These are phyloP conservation scores for Hyposmocoma kahamanoa DNA, from an alignment of 1,140 invertebrate species.

Conservation along the genomic window DNA sequence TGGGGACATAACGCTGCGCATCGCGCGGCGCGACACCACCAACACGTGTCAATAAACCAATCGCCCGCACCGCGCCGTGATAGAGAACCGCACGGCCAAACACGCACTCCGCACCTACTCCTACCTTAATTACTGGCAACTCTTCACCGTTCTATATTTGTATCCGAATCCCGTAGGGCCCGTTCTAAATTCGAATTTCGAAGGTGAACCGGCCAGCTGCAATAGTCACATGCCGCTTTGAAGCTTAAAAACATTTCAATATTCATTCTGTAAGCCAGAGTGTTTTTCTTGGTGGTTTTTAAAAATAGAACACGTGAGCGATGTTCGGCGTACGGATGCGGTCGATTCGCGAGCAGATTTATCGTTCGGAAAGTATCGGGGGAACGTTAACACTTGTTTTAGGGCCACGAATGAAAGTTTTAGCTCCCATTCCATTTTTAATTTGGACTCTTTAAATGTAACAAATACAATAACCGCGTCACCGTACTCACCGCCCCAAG, in stretches of 20 bases:
- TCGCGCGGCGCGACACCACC: slow-evolving; percentile 19
- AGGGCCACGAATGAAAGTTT: slow-evolving; percentile 58
- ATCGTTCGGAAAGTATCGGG: slow-evolving; percentile 36
- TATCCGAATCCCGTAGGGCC: slow-evolving; percentile 30
- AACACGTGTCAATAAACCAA: slow-evolving; percentile 65
- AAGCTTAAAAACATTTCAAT: slow-evolving; percentile 36
- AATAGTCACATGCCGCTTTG: slow-evolving; percentile 13
- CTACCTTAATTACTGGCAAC: slow-evolving; percentile 47
- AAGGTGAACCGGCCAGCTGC: slow-evolving; percentile 24
- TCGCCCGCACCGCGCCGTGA: slow-evolving; percentile 28
- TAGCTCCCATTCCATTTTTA: slow-evolving; percentile 50
- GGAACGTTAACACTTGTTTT: slow-evolving; percentile 45
- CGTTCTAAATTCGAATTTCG: slow-evolving; percentile 40
- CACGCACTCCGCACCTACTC: slow-evolving; percentile 13
- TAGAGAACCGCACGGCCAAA: background rate
- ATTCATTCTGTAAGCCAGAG: slow-evolving; percentile 34
- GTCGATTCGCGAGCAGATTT: slow-evolving; percentile 56
- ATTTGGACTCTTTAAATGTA: slow-evolving; percentile 46
- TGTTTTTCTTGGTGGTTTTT: slow-evolving; percentile 46
- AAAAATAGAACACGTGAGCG: slow-evolving; percentile 50
- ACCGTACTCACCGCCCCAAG: background rate
- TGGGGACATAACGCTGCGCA: slow-evolving; percentile 45
- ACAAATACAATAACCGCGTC: slow-evolving; percentile 18
- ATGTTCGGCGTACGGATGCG: slow-evolving; percentile 39
- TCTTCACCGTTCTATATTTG: slow-evolving; percentile 40